Base-by-base conservation (phyloP, 2,888 invertebrate genomes). In the Lasioglossum malachurum region DNA sequence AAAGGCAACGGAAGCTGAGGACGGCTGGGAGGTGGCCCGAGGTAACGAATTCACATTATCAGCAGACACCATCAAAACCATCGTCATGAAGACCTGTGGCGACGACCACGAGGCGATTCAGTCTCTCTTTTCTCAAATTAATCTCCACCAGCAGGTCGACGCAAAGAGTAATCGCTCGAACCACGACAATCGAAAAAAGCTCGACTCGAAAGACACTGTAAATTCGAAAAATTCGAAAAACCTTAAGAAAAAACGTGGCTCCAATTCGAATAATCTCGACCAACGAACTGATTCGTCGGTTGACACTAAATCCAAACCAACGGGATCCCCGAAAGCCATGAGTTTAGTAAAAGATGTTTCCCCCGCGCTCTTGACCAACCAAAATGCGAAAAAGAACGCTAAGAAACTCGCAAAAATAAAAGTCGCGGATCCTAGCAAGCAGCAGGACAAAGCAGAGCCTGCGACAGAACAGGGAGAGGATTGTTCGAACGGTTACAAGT, bases 21-120 rank as follows among this genome's bases (percentile, higher is more conserved):
- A 92, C 44, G 93, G 92, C 53, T 95, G 95, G 95, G 90, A 93
- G 88, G 85, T 92, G 74, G 94, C 92, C 71, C 89, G 92, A 94
- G 94, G 95, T 95, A 94, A 93, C 84, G 35, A 86, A 69, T 53
- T n/a, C 75, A 80, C 75, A 83, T 87, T 83, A 85, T 78, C 77
- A 71, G 84, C 82, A 82, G 64, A 77, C 60, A 69, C 75, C 75
- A 80, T 71, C 78, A 87, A 69, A 82, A 57, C 53, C 53, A 16
- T 46, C 46, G 46, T 53, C n/a, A 38, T 75, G 83, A 76, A 77
- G 80, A 76, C 75, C 75, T 71, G 69, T 81, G 83, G 44, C 75
- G 27, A 35, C 75, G 69, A 84, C 79, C 77, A 78, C 87, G 78
- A 83, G 80, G 73, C 60, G 78, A 71, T 49, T 80, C 74, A 78